Evolutionary conservation across 2,113 vertebrate genomes (phyloP).

Genomic region (Tichodroma muraria): DNA sequence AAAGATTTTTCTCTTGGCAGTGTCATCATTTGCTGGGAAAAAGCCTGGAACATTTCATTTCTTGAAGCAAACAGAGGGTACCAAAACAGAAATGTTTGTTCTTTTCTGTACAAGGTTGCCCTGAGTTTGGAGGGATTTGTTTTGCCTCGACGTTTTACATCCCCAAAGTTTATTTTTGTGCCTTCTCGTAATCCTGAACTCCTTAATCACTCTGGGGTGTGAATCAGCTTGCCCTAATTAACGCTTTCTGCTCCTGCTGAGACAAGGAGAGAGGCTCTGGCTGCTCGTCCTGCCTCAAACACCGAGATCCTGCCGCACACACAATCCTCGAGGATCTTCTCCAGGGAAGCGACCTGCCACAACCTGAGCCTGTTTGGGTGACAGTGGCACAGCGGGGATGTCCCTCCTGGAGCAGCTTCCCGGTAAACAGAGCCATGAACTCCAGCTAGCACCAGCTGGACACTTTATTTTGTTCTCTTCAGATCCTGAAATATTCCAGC

Average conservation of each 20-base stretch:
- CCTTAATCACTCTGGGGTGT: not conserved
- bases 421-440: not conserved
- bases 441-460: too few species aligned
- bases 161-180: not conserved
- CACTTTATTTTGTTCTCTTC: not conserved
- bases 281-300: not conserved
- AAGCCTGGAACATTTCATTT: conserved; percentile 41
- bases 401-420: not conserved
- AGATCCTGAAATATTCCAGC: not conserved
- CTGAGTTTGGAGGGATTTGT: not conserved
- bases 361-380: not conserved
- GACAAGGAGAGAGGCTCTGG: not conserved
- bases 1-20: not conserved
- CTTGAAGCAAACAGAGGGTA: not conserved
- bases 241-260: not conserved
- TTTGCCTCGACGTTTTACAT: not conserved
- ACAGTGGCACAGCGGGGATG: not conserved
- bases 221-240: not conserved
- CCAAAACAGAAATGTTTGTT: conserved; percentile 35
- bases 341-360: not conserved
- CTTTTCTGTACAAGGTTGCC: not conserved
- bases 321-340: not conserved
- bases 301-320: not conserved
- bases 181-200: not conserved
- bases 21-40: too few species aligned